phyloP scores from a whole-genome alignment of 2,113 vertebrate species.

The Anolis sagrei region DNA sequence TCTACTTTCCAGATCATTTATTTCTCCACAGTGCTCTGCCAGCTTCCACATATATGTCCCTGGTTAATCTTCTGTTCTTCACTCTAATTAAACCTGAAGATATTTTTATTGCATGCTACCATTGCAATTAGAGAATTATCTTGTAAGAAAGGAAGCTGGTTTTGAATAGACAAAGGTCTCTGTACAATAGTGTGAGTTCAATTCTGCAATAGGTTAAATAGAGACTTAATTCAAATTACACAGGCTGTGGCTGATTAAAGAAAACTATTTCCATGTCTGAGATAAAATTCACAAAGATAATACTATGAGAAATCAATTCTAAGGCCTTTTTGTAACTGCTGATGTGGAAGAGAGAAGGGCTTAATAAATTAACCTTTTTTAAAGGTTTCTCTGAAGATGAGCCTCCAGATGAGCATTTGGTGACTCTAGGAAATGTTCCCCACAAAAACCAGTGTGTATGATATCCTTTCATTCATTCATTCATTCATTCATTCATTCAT shows the following conservation, averaged over 20 bases:
- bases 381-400: not conserved
- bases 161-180: not conserved
- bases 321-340: not conserved
- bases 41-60: not conserved
- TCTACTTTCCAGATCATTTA: not conserved
- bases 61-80: not conserved
- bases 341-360: not conserved
- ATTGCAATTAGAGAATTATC: not conserved
- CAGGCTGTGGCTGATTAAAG: not conserved
- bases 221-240: no score
- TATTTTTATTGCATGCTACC: not conserved
- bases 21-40: not conserved
- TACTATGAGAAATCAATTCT: not conserved
- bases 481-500: no score
- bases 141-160: not conserved
- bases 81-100: not conserved
- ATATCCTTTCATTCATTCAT: no score
- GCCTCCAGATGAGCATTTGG: not conserved
- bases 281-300: not conserved
- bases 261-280: not conserved
- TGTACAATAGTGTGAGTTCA: not conserved
- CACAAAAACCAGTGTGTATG: not conserved
- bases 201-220: not conserved
- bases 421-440: not conserved
- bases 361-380: not conserved